A percentile compares a stretch with the other conserved stretches of the same genome.
phyloP scores from a whole-genome alignment of 2,797 vertebrate species.

The Pelochelys cantorii region DNA sequence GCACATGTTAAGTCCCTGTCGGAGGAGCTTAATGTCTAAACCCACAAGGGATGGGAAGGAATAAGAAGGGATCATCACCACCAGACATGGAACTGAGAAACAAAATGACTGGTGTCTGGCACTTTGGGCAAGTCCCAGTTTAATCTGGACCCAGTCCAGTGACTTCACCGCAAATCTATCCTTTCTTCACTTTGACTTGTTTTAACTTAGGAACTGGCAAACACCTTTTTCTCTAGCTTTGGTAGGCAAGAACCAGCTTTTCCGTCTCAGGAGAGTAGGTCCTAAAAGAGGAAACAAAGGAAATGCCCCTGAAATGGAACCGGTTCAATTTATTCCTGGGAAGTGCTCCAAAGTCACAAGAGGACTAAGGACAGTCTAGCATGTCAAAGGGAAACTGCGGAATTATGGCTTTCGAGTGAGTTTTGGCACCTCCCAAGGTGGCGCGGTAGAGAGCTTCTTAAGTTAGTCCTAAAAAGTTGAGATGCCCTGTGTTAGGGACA shows the following conservation, averaged over 20 bases:
- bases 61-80: not conserved
- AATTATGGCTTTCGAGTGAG: not conserved
- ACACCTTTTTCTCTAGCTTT: not conserved
- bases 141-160: no score
- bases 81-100: not conserved
- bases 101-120: not conserved
- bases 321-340: not conserved
- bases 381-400: not conserved
- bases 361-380: not conserved
- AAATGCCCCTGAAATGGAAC: not conserved
- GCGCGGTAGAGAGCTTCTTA: not conserved
- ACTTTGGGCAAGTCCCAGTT: not conserved
- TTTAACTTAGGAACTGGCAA: not conserved
- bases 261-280: not conserved
- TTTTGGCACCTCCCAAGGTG: not conserved
- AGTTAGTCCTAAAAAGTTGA: not conserved
- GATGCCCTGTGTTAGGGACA: not conserved
- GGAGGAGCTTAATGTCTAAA: not conserved
- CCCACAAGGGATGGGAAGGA: not conserved
- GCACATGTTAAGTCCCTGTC: not conserved
- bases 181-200: not conserved
- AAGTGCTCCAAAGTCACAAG: not conserved
- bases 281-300: not conserved
- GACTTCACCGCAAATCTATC: not conserved
- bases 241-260: not conserved